Conservation (phyloP, 1,140 invertebrate genomes). For the Drosophila pectinifera region DNA sequence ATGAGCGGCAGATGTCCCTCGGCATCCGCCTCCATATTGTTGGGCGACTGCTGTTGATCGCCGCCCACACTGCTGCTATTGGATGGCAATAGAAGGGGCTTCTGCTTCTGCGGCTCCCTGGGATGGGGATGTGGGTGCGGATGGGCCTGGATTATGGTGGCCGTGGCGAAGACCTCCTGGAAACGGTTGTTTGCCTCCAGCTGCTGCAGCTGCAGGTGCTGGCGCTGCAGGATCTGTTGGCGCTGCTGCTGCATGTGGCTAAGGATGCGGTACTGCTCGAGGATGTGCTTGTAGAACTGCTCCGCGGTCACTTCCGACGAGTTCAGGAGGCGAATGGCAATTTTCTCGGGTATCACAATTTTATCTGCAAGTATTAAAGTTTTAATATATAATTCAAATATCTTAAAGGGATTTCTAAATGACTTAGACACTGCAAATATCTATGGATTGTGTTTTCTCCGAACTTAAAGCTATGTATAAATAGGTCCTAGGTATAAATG, state of each 20-base stretch:
- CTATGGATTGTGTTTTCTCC: no score
- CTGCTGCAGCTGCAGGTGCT: conserved; percentile 79
- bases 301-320: conserved; percentile 83
- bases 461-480: no score
- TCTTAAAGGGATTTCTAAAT: no score
- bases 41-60: conserved; percentile 10
- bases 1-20: conserved; percentile 55
- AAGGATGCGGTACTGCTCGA: conserved; percentile 81
- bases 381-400: no score
- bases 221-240: conserved; percentile 76
- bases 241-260: conserved; percentile 76
- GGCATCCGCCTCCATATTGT: conserved; percentile 20
- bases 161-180: conserved; percentile 81
- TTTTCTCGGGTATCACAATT: conserved; percentile 85
- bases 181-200: conserved; percentile 79
- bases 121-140: conserved; percentile 52
- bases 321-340: conserved; percentile 81
- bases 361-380: no score
- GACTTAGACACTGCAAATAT: no score
- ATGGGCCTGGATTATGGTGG: conserved; percentile 81
- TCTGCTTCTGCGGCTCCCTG: conserved; percentile 66
- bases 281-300: conserved; percentile 83
- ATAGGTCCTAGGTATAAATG: no score
- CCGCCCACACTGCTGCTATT: conserved; percentile 8
- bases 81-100: conserved; percentile 29